These are phyloP conservation scores for Eublepharis macularius DNA, from an alignment of 2,113 vertebrate species.

Conservation along the genomic window DNA sequence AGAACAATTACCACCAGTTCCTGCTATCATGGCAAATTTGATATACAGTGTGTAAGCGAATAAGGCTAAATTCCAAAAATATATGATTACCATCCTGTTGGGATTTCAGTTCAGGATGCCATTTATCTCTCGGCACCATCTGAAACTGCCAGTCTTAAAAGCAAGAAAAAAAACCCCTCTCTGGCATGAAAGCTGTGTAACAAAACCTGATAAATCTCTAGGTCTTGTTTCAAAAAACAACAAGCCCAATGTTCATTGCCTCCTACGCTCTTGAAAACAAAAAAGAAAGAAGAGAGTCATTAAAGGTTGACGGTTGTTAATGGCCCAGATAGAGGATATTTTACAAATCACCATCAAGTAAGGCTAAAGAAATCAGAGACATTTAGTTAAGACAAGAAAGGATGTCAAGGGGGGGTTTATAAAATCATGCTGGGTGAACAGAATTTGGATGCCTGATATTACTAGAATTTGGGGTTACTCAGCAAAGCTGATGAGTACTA, in stretches of 20 bases:
- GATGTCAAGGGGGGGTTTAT: too few relatives aligned
- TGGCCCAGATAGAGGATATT: background rate
- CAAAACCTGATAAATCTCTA: constrained; percentile 51
- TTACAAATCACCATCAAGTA: background rate
- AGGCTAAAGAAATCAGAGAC: too few relatives aligned
- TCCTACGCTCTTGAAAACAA: constrained; percentile 25
- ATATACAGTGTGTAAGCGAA: background rate
- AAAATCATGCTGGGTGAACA: too few relatives aligned
- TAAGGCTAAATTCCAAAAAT: background rate
- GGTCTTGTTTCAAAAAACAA: constrained; percentile 75
- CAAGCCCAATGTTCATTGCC: background rate
- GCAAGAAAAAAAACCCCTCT: constrained; percentile 31
- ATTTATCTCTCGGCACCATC: constrained; percentile 38
- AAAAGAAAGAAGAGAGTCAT: constrained; percentile 39
- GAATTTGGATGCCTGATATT: too few relatives aligned
- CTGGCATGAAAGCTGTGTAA: background rate
- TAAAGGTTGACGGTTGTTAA: constrained; percentile 25
- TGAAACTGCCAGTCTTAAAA: constrained; percentile 24
- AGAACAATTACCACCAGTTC: constrained; percentile 19
- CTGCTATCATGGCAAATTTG: background rate
- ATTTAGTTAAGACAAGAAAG: background rate
- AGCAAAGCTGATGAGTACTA: too few relatives aligned
- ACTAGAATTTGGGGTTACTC: too few relatives aligned
- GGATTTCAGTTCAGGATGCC: background rate
- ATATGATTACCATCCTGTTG: background rate